phyloP scores from a whole-genome alignment of 2,113 vertebrate species.

The Rutilus rutilus region DNA sequence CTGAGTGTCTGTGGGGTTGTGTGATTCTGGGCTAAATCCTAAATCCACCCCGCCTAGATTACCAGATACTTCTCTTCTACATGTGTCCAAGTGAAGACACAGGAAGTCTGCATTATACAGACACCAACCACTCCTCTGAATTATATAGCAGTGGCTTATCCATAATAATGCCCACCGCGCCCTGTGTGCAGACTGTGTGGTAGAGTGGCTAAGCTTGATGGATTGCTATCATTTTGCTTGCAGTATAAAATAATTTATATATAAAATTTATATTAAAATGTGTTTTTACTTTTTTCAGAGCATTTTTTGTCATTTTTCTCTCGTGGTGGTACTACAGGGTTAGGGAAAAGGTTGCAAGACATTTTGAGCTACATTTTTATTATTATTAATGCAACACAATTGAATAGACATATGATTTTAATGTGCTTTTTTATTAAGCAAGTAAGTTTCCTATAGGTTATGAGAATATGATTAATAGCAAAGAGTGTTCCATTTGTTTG shows the following conservation, averaged over 20 bases:
- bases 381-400: not conserved
- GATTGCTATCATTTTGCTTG: not conserved
- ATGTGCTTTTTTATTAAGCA: not conserved
- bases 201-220: not conserved
- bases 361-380: not conserved
- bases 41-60: constrained; percentile 15
- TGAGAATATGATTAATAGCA: not conserved
- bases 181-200: constrained; percentile 3
- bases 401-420: not conserved
- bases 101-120: constrained; percentile 47
- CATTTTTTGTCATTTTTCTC: not conserved
- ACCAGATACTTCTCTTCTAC: not conserved
- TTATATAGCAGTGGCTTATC: constrained; percentile 67
- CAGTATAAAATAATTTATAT: not conserved
- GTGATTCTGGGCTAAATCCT: constrained; percentile 25
- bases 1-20: not conserved
- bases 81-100: constrained; percentile 29
- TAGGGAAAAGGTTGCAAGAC: not conserved
- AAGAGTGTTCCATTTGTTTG: not conserved
- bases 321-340: not conserved
- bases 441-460: not conserved
- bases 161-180: constrained; percentile 51
- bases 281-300: not conserved
- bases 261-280: not conserved
- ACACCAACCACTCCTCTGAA: constrained; percentile 62